A percentile compares a stretch with the other conserved stretches of the same genome.
Conservation (phyloP, 2,888 invertebrate genomes). For the Spodoptera exigua region DNA sequence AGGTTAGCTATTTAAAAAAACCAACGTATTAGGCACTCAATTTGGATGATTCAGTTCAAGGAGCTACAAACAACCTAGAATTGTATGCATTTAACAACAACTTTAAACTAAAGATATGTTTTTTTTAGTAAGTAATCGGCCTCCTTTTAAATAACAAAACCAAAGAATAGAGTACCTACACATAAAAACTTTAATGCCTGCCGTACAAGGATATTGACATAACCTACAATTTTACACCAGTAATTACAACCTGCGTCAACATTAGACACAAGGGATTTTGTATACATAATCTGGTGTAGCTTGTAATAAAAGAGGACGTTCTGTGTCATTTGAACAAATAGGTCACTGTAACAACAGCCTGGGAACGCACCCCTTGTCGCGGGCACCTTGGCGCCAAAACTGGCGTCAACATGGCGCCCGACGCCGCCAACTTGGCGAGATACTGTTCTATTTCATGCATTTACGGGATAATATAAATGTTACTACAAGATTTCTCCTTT, state of each 20-base stretch:
- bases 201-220: slow-evolving; percentile 9
- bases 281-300: slow-evolving; percentile 27
- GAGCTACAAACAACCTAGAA: slow-evolving; percentile 1
- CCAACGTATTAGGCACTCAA: no score
- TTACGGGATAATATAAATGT: slow-evolving; percentile 41
- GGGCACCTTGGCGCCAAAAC: slow-evolving; percentile 83
- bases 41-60: slow-evolving; percentile 23
- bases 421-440: slow-evolving; percentile 61
- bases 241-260: slow-evolving; percentile 38
- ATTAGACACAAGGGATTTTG: slow-evolving; percentile 16
- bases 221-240: slow-evolving; percentile 25
- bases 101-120: neutral
- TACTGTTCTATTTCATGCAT: slow-evolving; percentile 57
- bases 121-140: neutral
- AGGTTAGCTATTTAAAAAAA: no score
- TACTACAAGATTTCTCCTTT: slow-evolving; percentile 8
- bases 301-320: slow-evolving; percentile 37
- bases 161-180: neutral
- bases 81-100: slow-evolving; percentile 2
- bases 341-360: slow-evolving; percentile 75
- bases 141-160: no score
- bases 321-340: slow-evolving; percentile 63
- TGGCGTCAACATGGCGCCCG: slow-evolving; percentile 78
- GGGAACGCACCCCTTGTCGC: slow-evolving; percentile 71
- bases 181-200: neutral